Percentiles rank a stretch among this genome's conserved stretches.
Conservation (phyloP, 2,888 invertebrate genomes). For the Dusona sp. region DNA sequence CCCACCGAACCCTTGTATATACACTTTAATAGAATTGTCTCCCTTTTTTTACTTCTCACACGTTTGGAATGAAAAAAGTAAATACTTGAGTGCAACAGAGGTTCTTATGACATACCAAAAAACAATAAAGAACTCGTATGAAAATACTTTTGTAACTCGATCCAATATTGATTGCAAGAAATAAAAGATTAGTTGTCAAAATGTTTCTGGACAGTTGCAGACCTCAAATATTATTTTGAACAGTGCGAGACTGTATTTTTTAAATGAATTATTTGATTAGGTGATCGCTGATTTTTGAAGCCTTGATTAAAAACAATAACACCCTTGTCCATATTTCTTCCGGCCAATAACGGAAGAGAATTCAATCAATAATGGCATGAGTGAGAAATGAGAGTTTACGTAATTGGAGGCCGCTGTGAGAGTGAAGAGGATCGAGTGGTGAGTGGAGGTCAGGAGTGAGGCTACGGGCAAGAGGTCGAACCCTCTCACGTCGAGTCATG, state of each 20-base stretch:
- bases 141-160: neutral
- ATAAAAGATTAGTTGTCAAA: neutral
- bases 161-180: neutral
- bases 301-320: neutral
- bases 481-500: conserved; percentile 50
- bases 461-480: conserved; percentile 58
- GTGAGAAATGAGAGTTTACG: conserved; percentile 54
- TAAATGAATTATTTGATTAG: no score
- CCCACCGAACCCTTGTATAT: conserved; percentile 25
- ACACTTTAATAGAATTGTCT: conserved; percentile 82
- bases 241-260: no score
- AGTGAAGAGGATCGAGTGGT: conserved; percentile 66
- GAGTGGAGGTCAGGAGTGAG: conserved; percentile 58
- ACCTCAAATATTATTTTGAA: neutral
- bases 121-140: neutral
- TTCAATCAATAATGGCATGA: conserved; percentile 35
- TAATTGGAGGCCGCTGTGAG: conserved; percentile 65
- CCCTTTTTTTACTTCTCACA: conserved; percentile 59
- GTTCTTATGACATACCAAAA: neutral
- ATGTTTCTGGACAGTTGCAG: neutral
- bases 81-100: conserved; percentile 24
- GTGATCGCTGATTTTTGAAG: neutral
- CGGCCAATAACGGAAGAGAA: neutral
- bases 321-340: neutral
- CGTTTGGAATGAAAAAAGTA: conserved; percentile 17